These are phyloP conservation scores for Macaca mulatta DNA, from an alignment of 2,113 vertebrate species.

Conservation along the genomic window DNA sequence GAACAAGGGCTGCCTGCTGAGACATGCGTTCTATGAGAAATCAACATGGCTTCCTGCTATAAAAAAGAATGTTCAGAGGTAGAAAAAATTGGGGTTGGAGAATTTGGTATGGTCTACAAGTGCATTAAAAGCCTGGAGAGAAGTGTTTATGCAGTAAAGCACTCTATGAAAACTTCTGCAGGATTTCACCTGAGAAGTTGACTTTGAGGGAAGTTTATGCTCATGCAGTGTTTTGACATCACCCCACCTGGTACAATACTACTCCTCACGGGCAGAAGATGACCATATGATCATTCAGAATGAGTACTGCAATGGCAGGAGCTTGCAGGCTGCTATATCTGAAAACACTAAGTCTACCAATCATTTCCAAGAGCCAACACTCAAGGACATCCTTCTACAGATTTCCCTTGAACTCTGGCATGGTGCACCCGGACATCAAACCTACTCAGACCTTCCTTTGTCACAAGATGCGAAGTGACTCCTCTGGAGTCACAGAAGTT, in stretches of 20 bases:
- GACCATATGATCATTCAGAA: slow-evolving; percentile 97
- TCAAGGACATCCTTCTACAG: slow-evolving; percentile 93
- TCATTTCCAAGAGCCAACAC: slow-evolving; percentile 86
- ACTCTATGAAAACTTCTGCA: slow-evolving; percentile 89
- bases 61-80: slow-evolving; percentile 96
- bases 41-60: slow-evolving; percentile 94
- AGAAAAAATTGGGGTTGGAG: slow-evolving; percentile 92
- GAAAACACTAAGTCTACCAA: slow-evolving; percentile 84
- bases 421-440: slow-evolving; percentile 96
- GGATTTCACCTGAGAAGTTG: slow-evolving; percentile 93
- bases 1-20: slow-evolving; percentile 69
- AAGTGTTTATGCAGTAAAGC: slow-evolving; percentile 96
- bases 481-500: slow-evolving; percentile 81
- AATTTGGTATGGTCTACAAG: slow-evolving; percentile 95
- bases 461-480: slow-evolving; percentile 72
- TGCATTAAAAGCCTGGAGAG: slow-evolving; percentile 98
- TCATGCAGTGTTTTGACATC: slow-evolving; percentile 95
- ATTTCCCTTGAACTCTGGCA: slow-evolving; percentile 91
- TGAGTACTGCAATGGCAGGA: slow-evolving; percentile 96
- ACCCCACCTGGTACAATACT: slow-evolving; percentile 97
- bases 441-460: slow-evolving; percentile 99
- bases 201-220: slow-evolving; percentile 95
- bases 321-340: slow-evolving; percentile 87
- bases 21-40: slow-evolving; percentile 88
- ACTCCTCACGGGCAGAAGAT: slow-evolving; percentile 95